Base-by-base conservation (phyloP, 2,797 vertebrate species). In the Hippocampus kuda region DNA sequence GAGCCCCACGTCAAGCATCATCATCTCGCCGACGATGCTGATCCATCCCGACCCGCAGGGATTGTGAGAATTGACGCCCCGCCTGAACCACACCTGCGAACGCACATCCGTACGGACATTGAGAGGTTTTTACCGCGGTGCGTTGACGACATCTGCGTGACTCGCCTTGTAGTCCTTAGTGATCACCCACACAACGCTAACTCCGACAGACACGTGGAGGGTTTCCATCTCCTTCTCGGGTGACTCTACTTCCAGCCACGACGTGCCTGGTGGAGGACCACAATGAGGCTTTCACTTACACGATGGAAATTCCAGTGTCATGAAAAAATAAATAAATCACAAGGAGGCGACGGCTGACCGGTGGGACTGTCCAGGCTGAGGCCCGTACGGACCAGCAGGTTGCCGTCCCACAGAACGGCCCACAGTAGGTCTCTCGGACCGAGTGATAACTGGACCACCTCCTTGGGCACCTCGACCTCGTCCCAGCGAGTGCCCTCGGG, bases 41-140 rank as follows among this genome's bases (percentile, higher is more conserved):
- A 99, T 94, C 97, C 97, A 99, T 79, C 95, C 94, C 9, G 95
- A 96, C 64, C 97, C 97, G 67, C 94, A 92, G 48, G 96, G 94
- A 69, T 95, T 98, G 85, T 99, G 94, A 0, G 97, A 98, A 79
- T 94, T 96, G 70, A 99, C 92, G 0, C 97, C 97, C 77, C 97
- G 94, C 81, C 97, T 90, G 86, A 99, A 99, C 97, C 97, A 99
- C 44, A 99, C 94, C 97, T 99, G 60, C 15, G 20, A 5, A 5
- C 11, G 15, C 56, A 56, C 68, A 34, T 79, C 3, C 62, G 15
- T 7, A 16, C 44, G 13, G 15, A 65, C 26, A 24, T 10, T 9
- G 49, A 68, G 2, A 9, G 1, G 42, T 16, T 54, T 51, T n/a
- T 10, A 34, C 13, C 11, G 7, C 18, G 7, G 34, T 10, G 16